phyloP scores from a whole-genome alignment of 2,888 invertebrate species.

The Cerastoderma edule region DNA sequence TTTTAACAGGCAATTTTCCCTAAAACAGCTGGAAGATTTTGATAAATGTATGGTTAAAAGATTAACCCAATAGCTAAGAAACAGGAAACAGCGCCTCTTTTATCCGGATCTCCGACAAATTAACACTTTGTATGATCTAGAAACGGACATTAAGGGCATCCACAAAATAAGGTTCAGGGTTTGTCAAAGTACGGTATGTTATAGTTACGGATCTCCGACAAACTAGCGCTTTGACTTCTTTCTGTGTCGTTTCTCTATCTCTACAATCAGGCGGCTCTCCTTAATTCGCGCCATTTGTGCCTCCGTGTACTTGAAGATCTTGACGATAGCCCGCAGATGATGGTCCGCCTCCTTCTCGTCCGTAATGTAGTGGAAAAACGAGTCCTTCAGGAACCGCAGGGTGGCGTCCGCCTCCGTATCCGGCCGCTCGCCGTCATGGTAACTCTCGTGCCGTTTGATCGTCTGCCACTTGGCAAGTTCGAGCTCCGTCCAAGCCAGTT shows the following conservation, averaged over 20 bases:
- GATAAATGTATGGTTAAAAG: no score
- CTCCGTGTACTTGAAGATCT: conserved; percentile 77
- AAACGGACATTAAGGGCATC: no score
- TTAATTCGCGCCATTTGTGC: conserved; percentile 74
- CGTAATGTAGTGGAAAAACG: conserved; percentile 80
- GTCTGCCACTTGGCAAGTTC: conserved; percentile 81
- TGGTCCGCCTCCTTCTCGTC: conserved; percentile 68
- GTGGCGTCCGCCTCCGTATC: conserved; percentile 78
- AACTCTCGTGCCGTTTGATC: conserved; percentile 73
- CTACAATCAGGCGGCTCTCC: conserved; percentile 53
- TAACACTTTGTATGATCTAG: no score
- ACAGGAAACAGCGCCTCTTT: no score
- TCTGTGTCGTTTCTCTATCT: conserved; percentile 39
- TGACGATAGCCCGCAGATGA: conserved; percentile 79
- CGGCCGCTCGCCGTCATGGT: conserved; percentile 73
- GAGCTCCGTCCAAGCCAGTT: conserved; percentile 75
- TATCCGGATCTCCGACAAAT: no score
- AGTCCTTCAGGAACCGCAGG: conserved; percentile 77
- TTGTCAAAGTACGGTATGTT: no score
- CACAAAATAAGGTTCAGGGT: no score
- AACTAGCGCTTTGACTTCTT: conserved; percentile 31
- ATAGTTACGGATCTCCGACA: no score
- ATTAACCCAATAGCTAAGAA: no score
- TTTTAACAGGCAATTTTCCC: no score
- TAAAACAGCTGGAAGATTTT: no score